phyloP scores from a whole-genome alignment of 2,888 invertebrate genomes.

The Drosophila neonasuta region DNA sequence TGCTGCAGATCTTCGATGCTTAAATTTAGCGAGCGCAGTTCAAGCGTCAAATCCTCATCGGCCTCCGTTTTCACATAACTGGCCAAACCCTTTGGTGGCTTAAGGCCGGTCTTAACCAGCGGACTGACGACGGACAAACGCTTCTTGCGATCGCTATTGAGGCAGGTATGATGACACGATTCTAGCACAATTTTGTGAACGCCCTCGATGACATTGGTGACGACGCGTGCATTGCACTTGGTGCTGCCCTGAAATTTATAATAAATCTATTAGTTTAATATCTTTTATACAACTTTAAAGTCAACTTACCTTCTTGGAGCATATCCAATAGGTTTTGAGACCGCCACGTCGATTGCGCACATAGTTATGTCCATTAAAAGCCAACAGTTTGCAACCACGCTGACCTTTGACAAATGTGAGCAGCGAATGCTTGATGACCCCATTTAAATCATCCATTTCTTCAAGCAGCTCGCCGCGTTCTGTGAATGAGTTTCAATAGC shows the following conservation, averaged over 20 bases:
- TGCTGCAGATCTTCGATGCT: slow-evolving; percentile 64
- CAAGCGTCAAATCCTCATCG: slow-evolving; percentile 59
- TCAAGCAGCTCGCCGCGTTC: slow-evolving; percentile 26
- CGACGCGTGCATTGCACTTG: slow-evolving; percentile 81
- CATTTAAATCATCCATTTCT: slow-evolving; percentile 38
- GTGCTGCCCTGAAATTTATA: slow-evolving; percentile 78
- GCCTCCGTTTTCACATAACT: slow-evolving; percentile 48
- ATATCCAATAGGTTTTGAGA: slow-evolving; percentile 82
- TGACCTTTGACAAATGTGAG: slow-evolving; percentile 79
- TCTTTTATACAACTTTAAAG: too few relatives aligned
- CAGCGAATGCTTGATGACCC: slow-evolving; percentile 67
- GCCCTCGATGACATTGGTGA: slow-evolving; percentile 81
- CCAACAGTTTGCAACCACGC: slow-evolving; percentile 80
- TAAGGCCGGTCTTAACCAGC: slow-evolving; percentile 25
- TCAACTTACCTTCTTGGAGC: slow-evolving; percentile 80
- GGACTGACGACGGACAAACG: slow-evolving; percentile 46
- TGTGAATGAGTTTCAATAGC: slow-evolving; percentile 20
- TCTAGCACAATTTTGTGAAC: slow-evolving; percentile 81
- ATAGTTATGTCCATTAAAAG: slow-evolving; percentile 80
- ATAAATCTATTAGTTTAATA: neutral
- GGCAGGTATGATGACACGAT: slow-evolving; percentile 80
- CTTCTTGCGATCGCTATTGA: slow-evolving; percentile 76
- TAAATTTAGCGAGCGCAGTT: slow-evolving; percentile 61
- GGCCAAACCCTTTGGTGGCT: slow-evolving; percentile 17
- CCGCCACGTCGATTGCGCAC: slow-evolving; percentile 81